These are phyloP conservation scores for Autographa gamma DNA, from an alignment of 2,888 invertebrate species.

Conservation along the genomic window DNA sequence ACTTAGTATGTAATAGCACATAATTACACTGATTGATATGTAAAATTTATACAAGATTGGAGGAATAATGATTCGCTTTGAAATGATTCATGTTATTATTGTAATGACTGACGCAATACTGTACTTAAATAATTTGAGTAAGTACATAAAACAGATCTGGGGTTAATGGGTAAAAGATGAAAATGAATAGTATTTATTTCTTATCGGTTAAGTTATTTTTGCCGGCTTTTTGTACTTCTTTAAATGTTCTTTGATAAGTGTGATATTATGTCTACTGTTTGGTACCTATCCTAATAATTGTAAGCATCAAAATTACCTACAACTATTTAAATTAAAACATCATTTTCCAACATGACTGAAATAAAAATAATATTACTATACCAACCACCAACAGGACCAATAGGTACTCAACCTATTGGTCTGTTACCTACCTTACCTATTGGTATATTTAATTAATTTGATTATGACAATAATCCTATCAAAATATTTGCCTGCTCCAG, in stretches of 20 bases:
- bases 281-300: background rate
- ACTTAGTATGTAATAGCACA: slow-evolving; percentile 23
- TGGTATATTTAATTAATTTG: no score
- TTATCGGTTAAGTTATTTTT: background rate
- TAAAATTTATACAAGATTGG: slow-evolving; percentile 21
- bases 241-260: background rate
- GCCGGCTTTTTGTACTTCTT: background rate
- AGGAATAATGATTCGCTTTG: slow-evolving; percentile 11
- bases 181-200: background rate
- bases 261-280: background rate
- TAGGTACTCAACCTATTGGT: no score
- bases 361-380: no score
- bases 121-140: background rate
- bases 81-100: slow-evolving; percentile 2
- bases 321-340: background rate
- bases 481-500: no score
- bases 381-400: no score
- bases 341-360: background rate
- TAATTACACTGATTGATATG: slow-evolving; percentile 46
- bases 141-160: background rate
- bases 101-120: background rate
- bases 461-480: no score
- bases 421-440: no score
- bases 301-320: background rate
- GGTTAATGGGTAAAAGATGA: background rate